Conservation (phyloP, 2,797 vertebrate species). For the Helarctos malayanus region DNA sequence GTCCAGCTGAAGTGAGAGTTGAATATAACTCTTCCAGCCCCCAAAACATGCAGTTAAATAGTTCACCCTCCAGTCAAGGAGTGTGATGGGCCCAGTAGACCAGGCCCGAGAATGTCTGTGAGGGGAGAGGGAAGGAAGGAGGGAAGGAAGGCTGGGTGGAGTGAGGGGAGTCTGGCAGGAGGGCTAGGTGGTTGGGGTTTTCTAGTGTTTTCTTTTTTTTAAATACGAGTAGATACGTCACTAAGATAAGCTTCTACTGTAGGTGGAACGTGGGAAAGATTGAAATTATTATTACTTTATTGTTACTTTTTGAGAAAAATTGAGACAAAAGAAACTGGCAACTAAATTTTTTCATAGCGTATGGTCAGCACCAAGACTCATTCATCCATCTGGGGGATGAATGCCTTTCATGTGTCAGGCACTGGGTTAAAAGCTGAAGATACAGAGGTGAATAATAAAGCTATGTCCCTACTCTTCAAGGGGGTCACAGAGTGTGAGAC, state of each 20-base stretch:
- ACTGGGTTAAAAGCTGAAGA: background rate
- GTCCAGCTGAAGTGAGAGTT: background rate
- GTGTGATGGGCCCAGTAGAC: background rate
- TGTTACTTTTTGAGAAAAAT: conserved; percentile 34
- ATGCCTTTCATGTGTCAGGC: background rate
- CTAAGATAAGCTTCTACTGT: conserved; percentile 13
- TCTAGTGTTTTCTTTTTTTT: background rate
- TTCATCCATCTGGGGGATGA: background rate
- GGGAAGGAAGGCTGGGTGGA: background rate
- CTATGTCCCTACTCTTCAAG: background rate
- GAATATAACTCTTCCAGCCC: background rate
- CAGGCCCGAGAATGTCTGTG: too few relatives aligned
- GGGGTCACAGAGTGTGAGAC: background rate
- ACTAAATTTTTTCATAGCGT: background rate
- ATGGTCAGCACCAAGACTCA: background rate
- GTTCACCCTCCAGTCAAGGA: background rate
- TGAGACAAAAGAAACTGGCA: background rate
- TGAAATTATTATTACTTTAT: conserved; percentile 28
- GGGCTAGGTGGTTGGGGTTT: background rate
- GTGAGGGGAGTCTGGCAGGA: background rate
- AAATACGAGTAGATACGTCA: background rate
- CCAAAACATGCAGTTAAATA: background rate
- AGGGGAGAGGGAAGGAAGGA: background rate
- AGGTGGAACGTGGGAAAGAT: background rate
- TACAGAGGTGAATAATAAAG: background rate